A percentile compares a stretch with the other conserved stretches of the same genome.
Evolutionary conservation across 2,113 vertebrate species (phyloP).

Genomic region (Alligator mississippiensis): DNA sequence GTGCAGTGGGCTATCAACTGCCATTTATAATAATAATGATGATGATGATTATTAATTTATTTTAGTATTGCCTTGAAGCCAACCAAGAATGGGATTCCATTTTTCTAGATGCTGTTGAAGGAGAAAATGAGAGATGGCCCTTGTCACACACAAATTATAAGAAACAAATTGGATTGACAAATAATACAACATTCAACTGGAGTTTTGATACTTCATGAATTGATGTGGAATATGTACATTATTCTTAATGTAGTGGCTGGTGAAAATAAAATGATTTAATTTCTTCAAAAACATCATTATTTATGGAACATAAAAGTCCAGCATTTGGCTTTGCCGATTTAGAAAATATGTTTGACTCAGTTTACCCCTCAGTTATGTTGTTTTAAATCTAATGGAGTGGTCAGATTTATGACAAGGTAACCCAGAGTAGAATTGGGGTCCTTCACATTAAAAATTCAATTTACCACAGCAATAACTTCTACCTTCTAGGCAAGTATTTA

Average conservation of each 20-base stretch:
- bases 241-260: neutral
- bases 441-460: conserved; percentile 68
- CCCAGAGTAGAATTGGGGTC: conserved; percentile 60
- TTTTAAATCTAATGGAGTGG: conserved; percentile 63
- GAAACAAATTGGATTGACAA: neutral
- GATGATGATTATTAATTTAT: neutral
- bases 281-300: conserved; percentile 25
- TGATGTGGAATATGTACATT: neutral
- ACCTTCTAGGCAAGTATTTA: conserved; percentile 64
- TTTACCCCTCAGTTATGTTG: conserved; percentile 49
- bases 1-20: no score
- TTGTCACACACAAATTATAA: no score
- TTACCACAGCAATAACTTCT: conserved; percentile 65
- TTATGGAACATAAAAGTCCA: conserved; percentile 48
- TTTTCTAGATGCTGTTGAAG: neutral
- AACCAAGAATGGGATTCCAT: neutral
- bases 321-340: conserved; percentile 60
- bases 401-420: conserved; percentile 65
- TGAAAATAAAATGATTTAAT: conserved; percentile 53
- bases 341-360: conserved; percentile 64
- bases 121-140: neutral
- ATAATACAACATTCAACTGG: neutral
- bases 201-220: neutral
- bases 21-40: no score
- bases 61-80: conserved; percentile 31